Evolutionary conservation across 2,797 vertebrate species (phyloP).

Genomic region (Nannoperca australis): DNA sequence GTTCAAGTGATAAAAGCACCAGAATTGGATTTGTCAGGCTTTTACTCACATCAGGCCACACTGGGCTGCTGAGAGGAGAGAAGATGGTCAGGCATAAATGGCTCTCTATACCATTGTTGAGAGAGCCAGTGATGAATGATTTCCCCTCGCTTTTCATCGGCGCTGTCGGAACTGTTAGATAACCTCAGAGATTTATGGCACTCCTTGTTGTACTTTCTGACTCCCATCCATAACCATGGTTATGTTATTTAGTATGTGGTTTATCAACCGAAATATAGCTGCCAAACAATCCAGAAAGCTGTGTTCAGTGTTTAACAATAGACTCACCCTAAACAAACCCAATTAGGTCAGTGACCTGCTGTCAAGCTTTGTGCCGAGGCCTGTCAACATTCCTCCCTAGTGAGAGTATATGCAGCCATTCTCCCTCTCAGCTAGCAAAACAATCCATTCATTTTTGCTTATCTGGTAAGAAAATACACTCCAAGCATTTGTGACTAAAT

Average conservation of each 20-base stretch:
- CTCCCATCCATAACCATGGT: slow-evolving; percentile 61
- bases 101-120: slow-evolving; percentile 67
- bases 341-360: slow-evolving; percentile 72
- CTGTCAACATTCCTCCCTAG: slow-evolving; percentile 68
- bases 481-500: slow-evolving; percentile 41
- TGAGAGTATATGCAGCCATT: slow-evolving; percentile 62
- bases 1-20: slow-evolving; percentile 54
- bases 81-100: slow-evolving; percentile 70
- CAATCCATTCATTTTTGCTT: slow-evolving; percentile 59
- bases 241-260: slow-evolving; percentile 67
- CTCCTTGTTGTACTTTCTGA: slow-evolving; percentile 50
- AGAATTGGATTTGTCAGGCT: slow-evolving; percentile 65
- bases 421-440: slow-evolving; percentile 57
- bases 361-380: slow-evolving; percentile 61
- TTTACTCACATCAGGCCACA: slow-evolving; percentile 58
- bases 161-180: slow-evolving; percentile 76
- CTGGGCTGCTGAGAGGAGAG: slow-evolving; percentile 60
- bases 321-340: slow-evolving; percentile 73
- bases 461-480: slow-evolving; percentile 58
- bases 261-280: slow-evolving; percentile 74
- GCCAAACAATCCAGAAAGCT: slow-evolving; percentile 64
- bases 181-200: slow-evolving; percentile 77
- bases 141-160: slow-evolving; percentile 67
- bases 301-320: slow-evolving; percentile 71
- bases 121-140: slow-evolving; percentile 77